These are phyloP conservation scores for Mechanitis mazaeus DNA, from an alignment of 2,888 invertebrate species.

Conservation along the genomic window DNA sequence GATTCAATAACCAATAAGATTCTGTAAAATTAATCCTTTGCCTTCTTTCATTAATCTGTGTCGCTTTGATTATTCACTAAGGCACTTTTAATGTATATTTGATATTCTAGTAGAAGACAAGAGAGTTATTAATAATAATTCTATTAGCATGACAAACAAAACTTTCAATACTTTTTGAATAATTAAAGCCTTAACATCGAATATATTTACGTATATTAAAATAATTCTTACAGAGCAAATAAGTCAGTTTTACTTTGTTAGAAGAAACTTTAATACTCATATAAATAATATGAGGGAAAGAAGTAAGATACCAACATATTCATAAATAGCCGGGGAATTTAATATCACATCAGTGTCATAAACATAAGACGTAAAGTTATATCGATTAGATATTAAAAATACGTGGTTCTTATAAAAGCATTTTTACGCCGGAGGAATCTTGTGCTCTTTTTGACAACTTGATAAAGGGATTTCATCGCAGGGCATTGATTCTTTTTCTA, in stretches of 20 bases:
- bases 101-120: conserved; percentile 47
- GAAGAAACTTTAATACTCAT: no score
- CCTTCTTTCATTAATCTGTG: conserved; percentile 49
- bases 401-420: conserved; percentile 39
- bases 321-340: no score
- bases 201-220: background rate
- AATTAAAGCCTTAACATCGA: background rate
- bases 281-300: no score
- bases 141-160: conserved; percentile 25
- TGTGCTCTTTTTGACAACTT: conserved; percentile 53
- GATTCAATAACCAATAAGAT: conserved; percentile 46
- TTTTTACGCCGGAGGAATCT: conserved; percentile 46
- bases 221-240: no score
- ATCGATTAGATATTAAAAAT: conserved; percentile 34
- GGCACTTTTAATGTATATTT: conserved; percentile 58
- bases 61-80: conserved; percentile 48
- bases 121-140: conserved; percentile 47
- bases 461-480: conserved; percentile 52
- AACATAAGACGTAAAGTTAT: conserved; percentile 3
- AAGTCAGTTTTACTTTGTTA: no score
- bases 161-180: conserved; percentile 7
- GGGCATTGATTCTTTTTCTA: conserved; percentile 58
- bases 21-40: conserved; percentile 50
- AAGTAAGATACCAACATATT: no score
- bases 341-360: background rate